Percentiles rank a stretch among this genome's conserved stretches.
These are phyloP conservation scores for Tachysurus vachellii DNA, from an alignment of 2,113 vertebrate species.

Conservation along the genomic window DNA sequence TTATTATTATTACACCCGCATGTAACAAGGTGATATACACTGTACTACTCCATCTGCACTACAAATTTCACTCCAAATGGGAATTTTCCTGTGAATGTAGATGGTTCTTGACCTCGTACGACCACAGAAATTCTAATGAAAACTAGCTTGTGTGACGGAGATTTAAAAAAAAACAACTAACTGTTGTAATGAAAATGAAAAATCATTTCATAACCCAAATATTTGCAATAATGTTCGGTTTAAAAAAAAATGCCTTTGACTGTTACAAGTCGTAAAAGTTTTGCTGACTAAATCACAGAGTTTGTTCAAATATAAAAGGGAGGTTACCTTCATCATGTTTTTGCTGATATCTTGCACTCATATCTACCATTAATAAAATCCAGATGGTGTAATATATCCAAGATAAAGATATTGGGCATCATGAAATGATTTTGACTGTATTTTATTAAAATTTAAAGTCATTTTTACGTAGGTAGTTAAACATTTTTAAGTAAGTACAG, in stretches of 20 bases:
- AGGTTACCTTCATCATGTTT: background rate
- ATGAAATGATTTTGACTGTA: background rate
- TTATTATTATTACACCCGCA: background rate
- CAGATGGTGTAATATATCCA: background rate
- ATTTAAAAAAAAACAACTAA: background rate
- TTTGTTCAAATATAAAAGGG: background rate
- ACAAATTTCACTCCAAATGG: background rate
- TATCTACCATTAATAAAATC: background rate
- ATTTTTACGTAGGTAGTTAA: background rate
- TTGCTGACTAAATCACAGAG: background rate
- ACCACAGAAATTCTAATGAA: background rate
- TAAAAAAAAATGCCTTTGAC: background rate
- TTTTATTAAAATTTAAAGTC: background rate
- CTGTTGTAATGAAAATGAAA: background rate
- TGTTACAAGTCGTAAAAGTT: background rate
- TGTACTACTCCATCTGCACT: background rate
- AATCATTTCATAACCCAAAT: background rate
- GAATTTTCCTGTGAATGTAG: background rate
- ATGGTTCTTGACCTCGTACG: background rate
- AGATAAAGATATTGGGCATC: background rate
- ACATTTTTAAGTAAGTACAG: background rate
- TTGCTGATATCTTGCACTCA: background rate
- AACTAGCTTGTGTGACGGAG: background rate
- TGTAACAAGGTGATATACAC: background rate
- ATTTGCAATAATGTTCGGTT: background rate